Evolutionary conservation across 2,797 vertebrate species (phyloP).

Genomic region (Remorina albescens): DNA sequence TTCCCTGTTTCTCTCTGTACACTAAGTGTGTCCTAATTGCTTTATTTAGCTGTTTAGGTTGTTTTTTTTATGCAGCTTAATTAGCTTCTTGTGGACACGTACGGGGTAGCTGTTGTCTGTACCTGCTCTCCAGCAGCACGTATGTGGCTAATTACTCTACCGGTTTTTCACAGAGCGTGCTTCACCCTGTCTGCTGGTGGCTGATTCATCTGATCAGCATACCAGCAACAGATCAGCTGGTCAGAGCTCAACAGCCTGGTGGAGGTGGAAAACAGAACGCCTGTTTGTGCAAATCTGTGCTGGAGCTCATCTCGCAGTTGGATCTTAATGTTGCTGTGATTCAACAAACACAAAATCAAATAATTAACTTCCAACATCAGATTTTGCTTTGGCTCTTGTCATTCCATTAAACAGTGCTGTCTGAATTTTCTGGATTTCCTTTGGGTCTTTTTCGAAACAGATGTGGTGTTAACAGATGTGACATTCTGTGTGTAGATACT

Average conservation of each 20-base stretch:
- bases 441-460: slow-evolving; percentile 3
- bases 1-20: slow-evolving; percentile 10
- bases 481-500: slow-evolving; percentile 2
- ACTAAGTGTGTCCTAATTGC: slow-evolving; percentile 58
- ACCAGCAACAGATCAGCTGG: slow-evolving; percentile 25
- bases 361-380: slow-evolving; percentile 3
- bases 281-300: slow-evolving; percentile 41
- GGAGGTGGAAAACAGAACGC: slow-evolving; percentile 58
- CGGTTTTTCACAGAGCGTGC: slow-evolving; percentile 40
- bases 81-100: slow-evolving; percentile 43
- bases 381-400: slow-evolving; percentile 11
- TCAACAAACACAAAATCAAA: slow-evolving; percentile 23
- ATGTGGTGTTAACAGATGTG: not conserved
- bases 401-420: not conserved
- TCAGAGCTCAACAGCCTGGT: slow-evolving; percentile 57
- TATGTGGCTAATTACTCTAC: slow-evolving; percentile 61
- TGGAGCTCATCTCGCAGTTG: slow-evolving; percentile 11
- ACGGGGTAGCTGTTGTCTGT: slow-evolving; percentile 14
- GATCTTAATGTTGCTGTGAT: slow-evolving; percentile 9
- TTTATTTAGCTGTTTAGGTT: slow-evolving; percentile 62
- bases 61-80: slow-evolving; percentile 62
- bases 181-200: slow-evolving; percentile 30
- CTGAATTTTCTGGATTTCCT: not conserved
- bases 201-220: slow-evolving; percentile 63
- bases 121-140: slow-evolving; percentile 9